Conservation (phyloP, 2,797 vertebrate genomes). For the Gambelia wislizenii region DNA sequence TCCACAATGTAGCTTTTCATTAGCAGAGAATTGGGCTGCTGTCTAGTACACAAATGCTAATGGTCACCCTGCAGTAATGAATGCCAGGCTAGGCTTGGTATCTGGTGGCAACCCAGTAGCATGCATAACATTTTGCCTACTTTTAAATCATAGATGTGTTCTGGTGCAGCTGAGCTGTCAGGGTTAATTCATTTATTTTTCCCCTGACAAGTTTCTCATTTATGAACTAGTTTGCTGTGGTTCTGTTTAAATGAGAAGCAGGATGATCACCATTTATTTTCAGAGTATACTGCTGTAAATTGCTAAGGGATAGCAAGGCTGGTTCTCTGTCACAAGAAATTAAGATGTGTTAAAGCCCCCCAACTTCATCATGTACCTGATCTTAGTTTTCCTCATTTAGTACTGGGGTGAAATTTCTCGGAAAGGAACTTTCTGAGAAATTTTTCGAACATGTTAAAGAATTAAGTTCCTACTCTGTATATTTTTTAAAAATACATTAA, state of each 20-base stretch:
- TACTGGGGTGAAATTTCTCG: not conserved
- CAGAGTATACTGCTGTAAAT: not conserved
- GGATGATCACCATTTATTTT: conserved; percentile 20
- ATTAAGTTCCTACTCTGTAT: not conserved
- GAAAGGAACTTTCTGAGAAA: not conserved
- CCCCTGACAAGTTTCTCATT: conserved; percentile 40
- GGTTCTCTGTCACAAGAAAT: conserved; percentile 17
- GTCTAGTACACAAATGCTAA: not conserved
- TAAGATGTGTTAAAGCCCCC: not conserved
- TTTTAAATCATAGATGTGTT: conserved; percentile 34
- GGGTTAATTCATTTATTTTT: conserved; percentile 38
- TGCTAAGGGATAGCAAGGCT: not conserved
- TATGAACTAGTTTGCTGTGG: not conserved
- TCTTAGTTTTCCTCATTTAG: not conserved
- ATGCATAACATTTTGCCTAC: conserved; percentile 33
- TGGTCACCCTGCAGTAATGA: conserved; percentile 14
- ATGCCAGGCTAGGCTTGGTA: conserved; percentile 9
- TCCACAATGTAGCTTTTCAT: conserved; percentile 7
- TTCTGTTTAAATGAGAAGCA: not conserved
- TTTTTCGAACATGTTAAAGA: not conserved
- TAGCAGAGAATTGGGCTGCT: not conserved
- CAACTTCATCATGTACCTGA: not conserved
- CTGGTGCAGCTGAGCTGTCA: conserved; percentile 39
- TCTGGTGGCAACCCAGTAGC: conserved; percentile 19
- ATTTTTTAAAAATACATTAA: not conserved